Base-by-base conservation (phyloP, 1,140 invertebrate species). In the Eupristina koningsbergeri region DNA sequence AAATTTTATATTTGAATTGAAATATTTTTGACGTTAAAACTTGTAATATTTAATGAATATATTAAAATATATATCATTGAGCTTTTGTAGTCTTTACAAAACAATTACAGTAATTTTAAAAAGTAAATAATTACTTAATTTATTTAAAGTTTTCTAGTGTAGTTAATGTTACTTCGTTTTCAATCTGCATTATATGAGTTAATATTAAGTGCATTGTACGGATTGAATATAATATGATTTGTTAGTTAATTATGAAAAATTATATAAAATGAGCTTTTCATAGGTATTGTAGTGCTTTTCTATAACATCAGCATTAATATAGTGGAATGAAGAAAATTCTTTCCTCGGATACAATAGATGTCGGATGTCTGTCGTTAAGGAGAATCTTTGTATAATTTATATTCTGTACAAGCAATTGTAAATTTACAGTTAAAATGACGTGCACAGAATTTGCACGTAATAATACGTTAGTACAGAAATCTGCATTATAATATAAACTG, bases 191-290 rank as follows among this genome's bases (percentile, higher is more conserved):
- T 53, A 15, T 58, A 58, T 29, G 34, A 63, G 9, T 17, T 26
- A 45, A 64, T 64, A 64, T 8, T 47, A 75, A n/a, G 5, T 26
- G 61, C 61, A 78, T 64, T 78, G n/a, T 47, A 45, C 5, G 71
- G 29, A 50, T 50, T 75, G 1, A 11, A 78, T 41, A 64, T 61
- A 67, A 67, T 31, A 6, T 79, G 63, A 31, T 39, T 11, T 29
- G 71, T 80, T 69, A 80, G 26, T 63, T n/a, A 73, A 81, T 73
- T 45, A 81, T 41, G 58, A 75, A 45, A 47, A 58, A 64, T 64
- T 17, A 1, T 73, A 64, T 36, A 22, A 15, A 73, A 78, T 61
- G 36, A n/a, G 69, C 31, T 5, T 45, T 29, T 63, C 69, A 69
- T 41, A 17, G 17, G 34, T n/a, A 41, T 39, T 69, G 39, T 75